Percentiles rank a stretch among this genome's conserved stretches.
These are phyloP conservation scores for Astropecten irregularis DNA, from an alignment of 53 echinoderm and acorn worm species.

Conservation along the genomic window DNA sequence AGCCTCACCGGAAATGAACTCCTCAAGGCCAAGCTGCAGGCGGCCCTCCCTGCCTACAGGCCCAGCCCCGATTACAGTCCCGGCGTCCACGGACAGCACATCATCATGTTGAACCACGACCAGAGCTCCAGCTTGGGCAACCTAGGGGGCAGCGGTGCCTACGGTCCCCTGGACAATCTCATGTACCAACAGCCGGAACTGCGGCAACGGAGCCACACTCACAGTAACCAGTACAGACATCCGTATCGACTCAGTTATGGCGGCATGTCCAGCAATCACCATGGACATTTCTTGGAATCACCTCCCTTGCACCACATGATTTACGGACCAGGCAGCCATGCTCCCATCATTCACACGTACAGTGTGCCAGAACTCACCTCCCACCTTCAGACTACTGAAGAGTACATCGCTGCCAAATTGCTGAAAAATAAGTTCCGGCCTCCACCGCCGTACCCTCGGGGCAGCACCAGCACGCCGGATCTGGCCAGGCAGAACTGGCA, in stretches of 20 bases:
- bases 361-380: slow-evolving; percentile 95
- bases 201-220: slow-evolving; percentile 64
- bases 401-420: slow-evolving; percentile 92
- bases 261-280: slow-evolving; percentile 63
- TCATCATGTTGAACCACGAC: slow-evolving; percentile 70
- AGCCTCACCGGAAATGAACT: slow-evolving; percentile 86
- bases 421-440: slow-evolving; percentile 91
- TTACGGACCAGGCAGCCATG: slow-evolving; percentile 61
- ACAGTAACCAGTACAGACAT: slow-evolving; percentile 67
- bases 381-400: slow-evolving; percentile 84
- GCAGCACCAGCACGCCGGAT: slow-evolving; percentile 95
- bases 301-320: slow-evolving; percentile 72
- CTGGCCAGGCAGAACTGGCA: slow-evolving; percentile 83
- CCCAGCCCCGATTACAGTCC: slow-evolving; percentile 88
- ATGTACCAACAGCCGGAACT: slow-evolving; percentile 76
- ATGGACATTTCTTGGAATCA: slow-evolving; percentile 67
- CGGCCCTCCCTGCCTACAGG: slow-evolving; percentile 83
- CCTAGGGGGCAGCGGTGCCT: slow-evolving; percentile 57
- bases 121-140: slow-evolving; percentile 88
- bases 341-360: slow-evolving; percentile 88
- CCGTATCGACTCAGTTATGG: slow-evolving; percentile 83
- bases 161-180: slow-evolving; percentile 55
- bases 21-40: slow-evolving; percentile 60
- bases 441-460: slow-evolving; percentile 93
- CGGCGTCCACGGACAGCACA: slow-evolving; percentile 68